These are phyloP conservation scores for Liasis olivaceus DNA, from an alignment of 2,797 vertebrate genomes.

Conservation along the genomic window DNA sequence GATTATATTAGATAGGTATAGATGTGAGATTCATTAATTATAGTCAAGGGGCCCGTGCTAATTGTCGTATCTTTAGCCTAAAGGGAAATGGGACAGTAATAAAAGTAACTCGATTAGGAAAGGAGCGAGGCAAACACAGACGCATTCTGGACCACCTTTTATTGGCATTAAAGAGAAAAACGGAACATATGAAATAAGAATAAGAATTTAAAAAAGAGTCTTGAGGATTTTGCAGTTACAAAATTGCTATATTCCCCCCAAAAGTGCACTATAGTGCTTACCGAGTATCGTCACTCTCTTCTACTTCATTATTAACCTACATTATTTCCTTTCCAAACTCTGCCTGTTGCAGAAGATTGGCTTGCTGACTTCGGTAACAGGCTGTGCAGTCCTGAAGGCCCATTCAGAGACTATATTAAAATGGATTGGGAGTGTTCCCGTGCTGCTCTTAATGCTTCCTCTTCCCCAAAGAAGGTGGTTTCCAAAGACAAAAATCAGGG, in stretches of 20 bases:
- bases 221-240: background rate
- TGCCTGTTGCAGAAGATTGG: background rate
- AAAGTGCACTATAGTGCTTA: background rate
- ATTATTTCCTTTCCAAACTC: background rate
- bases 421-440: no score
- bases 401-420: no score
- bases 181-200: no score
- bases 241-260: background rate
- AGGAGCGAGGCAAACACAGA: no score
- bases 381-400: no score
- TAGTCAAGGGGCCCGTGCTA: background rate
- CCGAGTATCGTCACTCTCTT: no score
- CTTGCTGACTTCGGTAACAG: no score
- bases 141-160: background rate
- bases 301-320: background rate
- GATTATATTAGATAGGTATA: background rate
- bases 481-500: no score
- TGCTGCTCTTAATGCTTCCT: no score
- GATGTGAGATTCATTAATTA: no score
- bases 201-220: background rate
- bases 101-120: background rate
- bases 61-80: background rate
- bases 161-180: no score
- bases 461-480: no score
- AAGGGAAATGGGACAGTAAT: background rate